Base-by-base conservation (phyloP, 2,113 vertebrate species). In the Clinocottus analis region DNA sequence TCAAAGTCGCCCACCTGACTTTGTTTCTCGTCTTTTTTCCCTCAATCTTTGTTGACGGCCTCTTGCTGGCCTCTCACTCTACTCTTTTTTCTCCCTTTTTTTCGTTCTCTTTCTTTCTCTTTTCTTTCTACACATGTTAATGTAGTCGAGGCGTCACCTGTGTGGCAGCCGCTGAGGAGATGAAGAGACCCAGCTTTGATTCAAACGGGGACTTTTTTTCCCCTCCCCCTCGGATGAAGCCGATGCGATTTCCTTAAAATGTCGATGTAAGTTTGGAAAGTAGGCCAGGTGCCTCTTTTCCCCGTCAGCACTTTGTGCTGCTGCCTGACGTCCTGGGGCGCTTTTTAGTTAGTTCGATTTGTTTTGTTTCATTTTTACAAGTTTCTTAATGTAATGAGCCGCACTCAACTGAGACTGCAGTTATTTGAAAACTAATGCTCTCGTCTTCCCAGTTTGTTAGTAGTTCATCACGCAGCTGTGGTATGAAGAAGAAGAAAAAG, bases 1-100 rank as follows among this genome's bases (percentile, higher is more conserved):
- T 82, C 85, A 86, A 86, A 90, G 82, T 85, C 69, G 27, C 37
- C 63, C 70, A 70, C 78, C 67, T 78, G 37, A 53, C 72, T 85
- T 77, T 81, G 49, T 27, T 19, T 74, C 71, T 64, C 51, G 17
- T 43, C 65, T 77, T 77, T 56, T 55, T 55, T 25, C 69, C 39
- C 11, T 77, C 79, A 8, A 11, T 81, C 59, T 80, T 65, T 39
- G 56, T 64, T 16, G 49, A 23, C 61, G 56, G 37, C 3, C 51
- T 14, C 41, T 84, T 75, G 31, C 58, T 59, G 43, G 7, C 27
- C 60, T 80, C 70, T 49, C 83, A 33, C 73, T 39, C 59, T 72
- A 56, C 61, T 69, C 53, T 53, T 56, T 55, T 33, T 27, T 47
- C 13, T 49, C n/a, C 47, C 21, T 29, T 33, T 41, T 43, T 27